A percentile compares a stretch with the other conserved stretches of the same genome.
These are phyloP conservation scores for Eupelmus urozonus DNA, from an alignment of 2,888 invertebrate genomes.

Conservation along the genomic window DNA sequence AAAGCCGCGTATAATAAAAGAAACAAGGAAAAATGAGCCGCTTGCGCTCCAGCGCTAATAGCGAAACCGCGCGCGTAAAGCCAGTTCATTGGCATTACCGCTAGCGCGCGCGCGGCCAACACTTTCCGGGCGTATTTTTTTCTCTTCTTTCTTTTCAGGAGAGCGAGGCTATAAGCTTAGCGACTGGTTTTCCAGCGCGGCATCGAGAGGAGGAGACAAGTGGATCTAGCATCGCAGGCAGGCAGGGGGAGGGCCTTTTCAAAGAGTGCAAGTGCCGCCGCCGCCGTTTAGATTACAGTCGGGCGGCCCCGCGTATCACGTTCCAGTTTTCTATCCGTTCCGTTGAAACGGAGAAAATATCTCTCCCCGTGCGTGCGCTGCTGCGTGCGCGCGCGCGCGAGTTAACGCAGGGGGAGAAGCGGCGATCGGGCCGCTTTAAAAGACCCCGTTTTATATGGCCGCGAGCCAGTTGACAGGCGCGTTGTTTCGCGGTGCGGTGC, in stretches of 20 bases:
- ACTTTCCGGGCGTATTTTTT: no score
- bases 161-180: no score
- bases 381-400: no score
- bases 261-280: conserved; percentile 39
- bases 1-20: no score
- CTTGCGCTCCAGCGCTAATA: no score
- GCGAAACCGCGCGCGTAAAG: no score
- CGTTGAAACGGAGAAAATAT: conserved; percentile 42
- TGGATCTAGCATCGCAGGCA: not conserved
- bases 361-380: conserved; percentile 2
- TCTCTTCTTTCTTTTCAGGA: no score
- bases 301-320: conserved; percentile 27
- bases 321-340: conserved; percentile 47
- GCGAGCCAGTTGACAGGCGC: conserved; percentile 65
- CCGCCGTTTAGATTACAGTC: conserved; percentile 12
- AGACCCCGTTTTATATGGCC: conserved; percentile 63
- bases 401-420: not conserved
- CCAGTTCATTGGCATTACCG: no score
- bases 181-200: not conserved
- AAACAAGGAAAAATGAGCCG: no score
- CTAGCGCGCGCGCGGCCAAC: no score
- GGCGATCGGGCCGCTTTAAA: conserved; percentile 66
- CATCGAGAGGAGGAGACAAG: not conserved
- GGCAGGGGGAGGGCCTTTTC: conserved; percentile 4
- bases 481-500: not conserved